Percentiles rank a stretch among this genome's conserved stretches.
These are phyloP conservation scores for Lysandra coridon DNA, from an alignment of 2,888 invertebrate genomes.

Conservation along the genomic window DNA sequence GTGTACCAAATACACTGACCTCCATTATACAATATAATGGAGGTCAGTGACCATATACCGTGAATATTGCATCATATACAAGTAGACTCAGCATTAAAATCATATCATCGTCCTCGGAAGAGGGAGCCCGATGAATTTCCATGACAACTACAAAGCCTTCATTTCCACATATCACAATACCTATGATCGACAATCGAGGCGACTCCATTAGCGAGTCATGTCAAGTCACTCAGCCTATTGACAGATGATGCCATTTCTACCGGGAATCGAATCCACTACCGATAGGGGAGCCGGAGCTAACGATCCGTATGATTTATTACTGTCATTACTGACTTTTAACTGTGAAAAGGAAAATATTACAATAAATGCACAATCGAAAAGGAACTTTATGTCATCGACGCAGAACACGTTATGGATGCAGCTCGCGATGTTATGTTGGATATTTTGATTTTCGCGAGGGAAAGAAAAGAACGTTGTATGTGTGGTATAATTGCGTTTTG, in stretches of 20 bases:
- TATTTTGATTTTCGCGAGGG: slow-evolving; percentile 42
- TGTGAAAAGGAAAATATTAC: slow-evolving; percentile 60
- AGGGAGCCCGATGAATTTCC: background rate
- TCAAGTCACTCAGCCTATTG: slow-evolving; percentile 76
- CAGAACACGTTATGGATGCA: slow-evolving; percentile 37
- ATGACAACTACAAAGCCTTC: slow-evolving; percentile 26
- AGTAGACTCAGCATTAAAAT: background rate
- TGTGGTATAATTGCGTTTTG: slow-evolving; percentile 64
- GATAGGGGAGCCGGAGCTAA: slow-evolving; percentile 71
- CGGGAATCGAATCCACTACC: slow-evolving; percentile 75
- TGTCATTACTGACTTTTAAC: slow-evolving; percentile 66
- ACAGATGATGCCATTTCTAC: slow-evolving; percentile 79
- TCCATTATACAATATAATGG: no score
- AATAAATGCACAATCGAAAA: slow-evolving; percentile 37
- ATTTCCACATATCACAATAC: slow-evolving; percentile 40
- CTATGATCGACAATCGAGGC: slow-evolving; percentile 56
- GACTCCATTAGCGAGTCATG: slow-evolving; percentile 76
- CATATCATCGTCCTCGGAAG: background rate
- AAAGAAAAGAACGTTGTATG: slow-evolving; percentile 54
- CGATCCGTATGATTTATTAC: slow-evolving; percentile 80
- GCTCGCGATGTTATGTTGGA: slow-evolving; percentile 34
- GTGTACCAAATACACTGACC: background rate
- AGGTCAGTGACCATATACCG: background rate
- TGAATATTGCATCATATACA: background rate
- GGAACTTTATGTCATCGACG: slow-evolving; percentile 37